Base-by-base conservation (phyloP, 23 tunicate species). In the Styela clava region DNA sequence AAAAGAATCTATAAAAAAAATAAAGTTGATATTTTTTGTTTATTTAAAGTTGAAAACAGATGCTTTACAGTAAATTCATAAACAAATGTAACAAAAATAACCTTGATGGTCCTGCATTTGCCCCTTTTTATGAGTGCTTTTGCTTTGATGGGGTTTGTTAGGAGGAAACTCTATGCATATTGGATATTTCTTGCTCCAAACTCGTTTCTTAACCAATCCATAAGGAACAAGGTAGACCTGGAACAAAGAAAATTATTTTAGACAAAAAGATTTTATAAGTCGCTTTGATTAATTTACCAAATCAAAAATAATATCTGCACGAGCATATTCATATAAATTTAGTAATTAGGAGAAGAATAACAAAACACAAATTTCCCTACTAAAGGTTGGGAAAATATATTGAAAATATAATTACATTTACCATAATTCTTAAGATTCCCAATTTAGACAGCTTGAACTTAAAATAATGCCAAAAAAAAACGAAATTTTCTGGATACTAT, bases 171-270 rank as follows among this genome's bases (percentile, higher is more conserved):
- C 91, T 33, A 92, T 85, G 69, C 93, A 87, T 22, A 93, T 81
- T 32, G 98, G 98, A 76, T 93, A 93, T 63, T 93, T 93, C 67
- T 93, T 93, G 79, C 98, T 93, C 98, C 98, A 93, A 51, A 93
- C 93, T 26, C 98, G 56, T 73, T 93, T 93, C 35, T 87, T 88
- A 0, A 93, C 98, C 72, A 93, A 73, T 1, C 86, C 98, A 36
- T 85, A 31, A 2, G 98, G 98, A 34, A 64, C 74, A 26, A 93
- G 78, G 74, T 84, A 93, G 1, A 93, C 85, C 98, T 93, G 80
- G 16, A 67, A 52, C 76, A 81, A 19, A 52, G 25, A 16, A 7
- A 5, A 21, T 33, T 31, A 12, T 68, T 25, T 12, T 19, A 68
- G 73, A 68, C 27, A 68, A 68, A n/a, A n/a, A n/a, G n/a, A n/a